phyloP scores from a whole-genome alignment of 2,888 invertebrate genomes.

The Cryptus armator region DNA sequence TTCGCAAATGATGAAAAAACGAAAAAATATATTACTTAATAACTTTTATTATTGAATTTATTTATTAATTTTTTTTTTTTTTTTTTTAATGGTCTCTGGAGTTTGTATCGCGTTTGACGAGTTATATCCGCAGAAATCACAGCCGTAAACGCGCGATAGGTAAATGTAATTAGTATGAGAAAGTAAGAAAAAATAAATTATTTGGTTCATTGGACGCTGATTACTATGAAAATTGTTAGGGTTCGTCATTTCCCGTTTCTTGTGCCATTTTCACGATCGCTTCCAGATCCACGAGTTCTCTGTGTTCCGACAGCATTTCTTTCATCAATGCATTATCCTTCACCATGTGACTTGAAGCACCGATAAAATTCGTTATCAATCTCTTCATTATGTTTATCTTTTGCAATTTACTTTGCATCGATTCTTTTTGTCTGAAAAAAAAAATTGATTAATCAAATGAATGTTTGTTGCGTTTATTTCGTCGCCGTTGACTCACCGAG shows the following conservation, averaged over 20 bases:
- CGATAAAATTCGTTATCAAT: slow-evolving; percentile 69
- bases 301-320: slow-evolving; percentile 64
- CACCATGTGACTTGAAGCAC: slow-evolving; percentile 48
- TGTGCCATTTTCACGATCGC: slow-evolving; percentile 65
- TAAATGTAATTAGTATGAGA: background rate
- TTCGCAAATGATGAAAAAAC: background rate
- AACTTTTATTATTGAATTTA: slow-evolving; percentile 9
- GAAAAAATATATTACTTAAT: background rate
- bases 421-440: slow-evolving; percentile 67
- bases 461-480: background rate
- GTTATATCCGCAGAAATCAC: background rate
- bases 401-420: slow-evolving; percentile 59
- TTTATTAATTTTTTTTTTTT: slow-evolving; percentile 6
- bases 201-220: background rate
- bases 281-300: slow-evolving; percentile 69
- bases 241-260: background rate
- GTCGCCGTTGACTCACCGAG: slow-evolving; percentile 60
- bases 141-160: background rate
- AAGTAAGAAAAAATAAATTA: slow-evolving; percentile 3
- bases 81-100: background rate
- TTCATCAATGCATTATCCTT: slow-evolving; percentile 54
- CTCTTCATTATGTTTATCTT: slow-evolving; percentile 73
- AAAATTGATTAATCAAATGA: background rate
- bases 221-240: slow-evolving; percentile 14
- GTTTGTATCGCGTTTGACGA: background rate